Evolutionary conservation across 2,888 invertebrate genomes (phyloP).

Genomic region (Ophonus ardosiacus): DNA sequence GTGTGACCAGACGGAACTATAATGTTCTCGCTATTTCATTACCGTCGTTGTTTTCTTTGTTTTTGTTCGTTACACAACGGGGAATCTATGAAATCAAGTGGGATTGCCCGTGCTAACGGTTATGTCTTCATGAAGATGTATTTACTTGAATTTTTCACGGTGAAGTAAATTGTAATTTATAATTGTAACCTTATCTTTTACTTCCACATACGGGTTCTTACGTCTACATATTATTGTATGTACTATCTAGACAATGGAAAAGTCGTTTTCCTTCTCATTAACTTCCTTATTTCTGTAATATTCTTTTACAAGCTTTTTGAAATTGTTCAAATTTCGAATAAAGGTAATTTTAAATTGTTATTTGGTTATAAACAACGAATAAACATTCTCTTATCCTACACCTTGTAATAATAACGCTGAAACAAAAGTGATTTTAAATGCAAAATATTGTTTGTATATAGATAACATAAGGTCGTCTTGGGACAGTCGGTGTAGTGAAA

Average conservation of each 20-base stretch:
- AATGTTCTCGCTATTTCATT: slow-evolving; percentile 44
- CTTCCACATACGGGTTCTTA: neutral
- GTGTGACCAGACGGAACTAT: slow-evolving; percentile 47
- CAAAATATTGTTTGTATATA: too few relatives aligned
- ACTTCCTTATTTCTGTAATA: too few relatives aligned
- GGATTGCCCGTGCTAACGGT: neutral
- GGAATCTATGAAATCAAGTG: slow-evolving; percentile 33
- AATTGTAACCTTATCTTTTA: slow-evolving; percentile 2
- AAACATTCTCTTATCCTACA: too few relatives aligned
- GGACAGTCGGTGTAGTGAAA: too few relatives aligned
- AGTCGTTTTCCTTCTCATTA: too few relatives aligned
- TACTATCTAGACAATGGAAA: neutral
- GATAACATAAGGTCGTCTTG: too few relatives aligned
- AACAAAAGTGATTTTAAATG: too few relatives aligned
- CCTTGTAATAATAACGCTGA: too few relatives aligned
- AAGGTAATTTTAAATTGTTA: too few relatives aligned
- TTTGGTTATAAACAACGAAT: too few relatives aligned
- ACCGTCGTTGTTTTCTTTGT: slow-evolving; percentile 32
- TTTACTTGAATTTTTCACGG: neutral
- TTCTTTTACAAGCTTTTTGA: too few relatives aligned
- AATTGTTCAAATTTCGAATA: too few relatives aligned
- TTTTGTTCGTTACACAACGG: neutral
- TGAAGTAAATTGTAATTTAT: slow-evolving; percentile 8
- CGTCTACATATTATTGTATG: neutral
- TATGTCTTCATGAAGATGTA: slow-evolving; percentile 13